Base-by-base conservation (phyloP, 2,797 vertebrate genomes). In the Parauchenoglanis ngamensis region DNA sequence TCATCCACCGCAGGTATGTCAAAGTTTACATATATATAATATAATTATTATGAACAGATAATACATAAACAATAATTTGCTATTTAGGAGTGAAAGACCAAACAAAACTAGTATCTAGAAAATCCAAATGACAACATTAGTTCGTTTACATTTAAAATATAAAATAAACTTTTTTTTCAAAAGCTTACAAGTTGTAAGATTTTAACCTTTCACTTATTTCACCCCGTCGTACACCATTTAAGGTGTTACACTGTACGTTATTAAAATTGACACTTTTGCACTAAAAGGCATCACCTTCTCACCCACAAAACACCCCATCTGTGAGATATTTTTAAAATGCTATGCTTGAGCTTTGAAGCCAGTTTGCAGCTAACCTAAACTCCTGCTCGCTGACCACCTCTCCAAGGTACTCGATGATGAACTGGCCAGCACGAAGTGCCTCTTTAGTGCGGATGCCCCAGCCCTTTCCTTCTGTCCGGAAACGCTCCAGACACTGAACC, bases 371-470 rank as follows among this genome's bases (percentile, higher is more conserved):
- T 85, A 82, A 99, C 98, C 98, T 97, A 95, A 99, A 99, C 91
- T 99, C 98, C 1, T 99, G 98, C 89, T 99, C 98, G 46, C 98
- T 99, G 89, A 99, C 98, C 80, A 99, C 98, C 91, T 99, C 98
- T 83, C 98, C 98, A 92, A 99, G 94, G 88, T 99, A 99, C 91
- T 99, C 98, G 5, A 99, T 99, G 95, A 99, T 99, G 90, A 99
- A 99, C 93, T 99, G 98, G 4, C 98, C 97, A 2, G 98, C 94
- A 85, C 97, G 97, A 7, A 99, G 96, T 17, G 96, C 63, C 72
- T 99, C 97, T 89, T 99, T 99, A 91, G 98, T 99, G 83, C 98
- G 97, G 91, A 99, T 99, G 11, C 98, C 98, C 98, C 98, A 99
- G 23, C 98, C 98, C 68, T 99, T 99, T 82, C 98, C 98, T 85